phyloP scores from a whole-genome alignment of 2,113 vertebrate species.

The Trogon surrucura region DNA sequence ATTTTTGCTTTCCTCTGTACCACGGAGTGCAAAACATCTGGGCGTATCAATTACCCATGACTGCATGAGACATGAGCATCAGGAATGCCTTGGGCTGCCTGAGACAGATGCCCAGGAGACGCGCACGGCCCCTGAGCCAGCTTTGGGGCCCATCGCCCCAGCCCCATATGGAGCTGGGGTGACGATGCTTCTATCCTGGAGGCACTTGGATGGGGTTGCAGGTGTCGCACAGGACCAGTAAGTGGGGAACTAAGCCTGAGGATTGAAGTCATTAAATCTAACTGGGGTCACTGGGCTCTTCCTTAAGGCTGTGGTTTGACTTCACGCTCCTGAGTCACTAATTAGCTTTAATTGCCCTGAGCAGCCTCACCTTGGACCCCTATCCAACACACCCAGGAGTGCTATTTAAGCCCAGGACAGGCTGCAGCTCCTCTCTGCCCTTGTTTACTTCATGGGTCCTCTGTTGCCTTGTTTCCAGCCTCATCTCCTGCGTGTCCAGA shows the following conservation, averaged over 20 bases:
- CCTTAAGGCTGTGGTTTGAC: neutral
- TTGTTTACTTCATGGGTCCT: accelerated
- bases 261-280: neutral
- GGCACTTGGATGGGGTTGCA: neutral
- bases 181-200: neutral
- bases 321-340: neutral
- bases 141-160: accelerated
- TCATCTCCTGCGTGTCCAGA: neutral
- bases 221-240: neutral
- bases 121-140: neutral
- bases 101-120: neutral
- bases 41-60: neutral
- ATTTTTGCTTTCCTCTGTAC: neutral
- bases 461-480: accelerated
- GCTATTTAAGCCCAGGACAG: neutral
- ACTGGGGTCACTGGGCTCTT: neutral
- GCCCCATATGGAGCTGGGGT: accelerated
- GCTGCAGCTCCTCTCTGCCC: accelerated
- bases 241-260: neutral
- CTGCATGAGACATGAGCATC: neutral
- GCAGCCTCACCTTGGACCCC: neutral
- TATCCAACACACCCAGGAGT: neutral
- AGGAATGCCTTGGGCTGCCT: neutral
- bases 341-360: neutral
- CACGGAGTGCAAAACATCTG: slow-evolving; percentile 25